These are phyloP conservation scores for Telmatochromis bifrenatus DNA, from an alignment of 2,113 vertebrate species.

Conservation along the genomic window DNA sequence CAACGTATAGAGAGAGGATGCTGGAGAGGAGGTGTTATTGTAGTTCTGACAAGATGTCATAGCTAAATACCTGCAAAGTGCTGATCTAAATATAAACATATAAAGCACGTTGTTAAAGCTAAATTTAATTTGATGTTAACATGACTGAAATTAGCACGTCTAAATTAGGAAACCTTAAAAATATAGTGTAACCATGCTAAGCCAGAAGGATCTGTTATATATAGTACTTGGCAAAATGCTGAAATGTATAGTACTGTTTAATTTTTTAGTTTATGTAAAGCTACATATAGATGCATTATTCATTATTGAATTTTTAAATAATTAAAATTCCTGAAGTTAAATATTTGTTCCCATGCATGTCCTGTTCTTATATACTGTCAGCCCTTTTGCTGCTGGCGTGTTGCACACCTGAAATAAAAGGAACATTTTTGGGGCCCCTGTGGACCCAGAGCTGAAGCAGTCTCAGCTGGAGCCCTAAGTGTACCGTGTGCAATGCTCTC, in stretches of 20 bases:
- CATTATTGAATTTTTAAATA: background rate
- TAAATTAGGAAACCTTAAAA: background rate
- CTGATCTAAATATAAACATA: background rate
- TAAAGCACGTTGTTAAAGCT: background rate
- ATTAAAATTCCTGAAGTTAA: background rate
- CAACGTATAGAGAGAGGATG: background rate
- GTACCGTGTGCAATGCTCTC: background rate
- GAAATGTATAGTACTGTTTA: background rate
- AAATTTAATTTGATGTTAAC: background rate
- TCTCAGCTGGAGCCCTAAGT: slow-evolving; percentile 24
- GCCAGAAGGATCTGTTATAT: background rate
- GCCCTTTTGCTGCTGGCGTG: background rate
- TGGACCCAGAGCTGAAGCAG: background rate
- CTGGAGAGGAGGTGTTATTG: background rate
- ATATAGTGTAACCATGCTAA: background rate
- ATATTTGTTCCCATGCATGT: background rate
- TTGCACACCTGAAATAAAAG: background rate
- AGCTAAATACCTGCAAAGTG: background rate
- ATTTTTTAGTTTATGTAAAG: background rate
- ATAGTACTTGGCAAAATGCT: background rate
- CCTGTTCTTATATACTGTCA: background rate
- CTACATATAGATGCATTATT: background rate
- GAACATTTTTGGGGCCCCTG: background rate
- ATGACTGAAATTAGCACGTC: background rate
- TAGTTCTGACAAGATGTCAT: background rate